Evolutionary conservation across 2,113 vertebrate species (phyloP), one percentile per base, ranked within the genome.

Genomic region (Megalops atlanticus): DNA sequence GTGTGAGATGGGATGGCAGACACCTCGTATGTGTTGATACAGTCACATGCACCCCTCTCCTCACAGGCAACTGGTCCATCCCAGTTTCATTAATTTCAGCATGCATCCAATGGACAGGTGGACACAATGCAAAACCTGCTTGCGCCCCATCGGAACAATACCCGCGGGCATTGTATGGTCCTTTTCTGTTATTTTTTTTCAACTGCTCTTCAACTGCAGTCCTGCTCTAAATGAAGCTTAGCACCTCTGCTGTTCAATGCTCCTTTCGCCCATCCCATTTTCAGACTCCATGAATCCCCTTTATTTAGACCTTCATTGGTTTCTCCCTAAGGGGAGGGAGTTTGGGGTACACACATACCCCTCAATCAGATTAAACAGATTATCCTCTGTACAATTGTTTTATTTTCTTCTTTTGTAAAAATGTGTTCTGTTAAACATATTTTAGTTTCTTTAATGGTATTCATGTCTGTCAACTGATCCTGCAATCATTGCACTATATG

Each of bases 371-470:
- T 76, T 35, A 27, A 31, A 72, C 5, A 79, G 7, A 72, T 52
- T 10, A 43, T 31, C 18, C 18, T 68, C 58, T 68, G 58, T 68
- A 68, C 18, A 68, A 68, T 15, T 40, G 49, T 74, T 39, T 77
- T 43, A 31, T 14, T 40, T 68, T 43, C 21, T 72, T 69, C 8
- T 69, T 77, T 78, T 78, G 39, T 72, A 35, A 68, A 78, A 78
- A 72, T 71, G 41, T 39, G 6, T 36, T 80, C 36, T 73, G 69
- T 72, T 27, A 14, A 76, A 72, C 33, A 36, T 38, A 72, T 72
- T 72, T 38, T 39, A 38, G 3, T 36, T 72, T 72, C 21, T 39
- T 72, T 39, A 3, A 39, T 72, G 35, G 70, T 72, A 69, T 31
- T 43, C 24, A 24, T 16, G 27, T 38, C 43, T 79, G 78, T 39